Conservation (phyloP, 2,797 vertebrate species). For the Triplophysa yarkandensis region DNA sequence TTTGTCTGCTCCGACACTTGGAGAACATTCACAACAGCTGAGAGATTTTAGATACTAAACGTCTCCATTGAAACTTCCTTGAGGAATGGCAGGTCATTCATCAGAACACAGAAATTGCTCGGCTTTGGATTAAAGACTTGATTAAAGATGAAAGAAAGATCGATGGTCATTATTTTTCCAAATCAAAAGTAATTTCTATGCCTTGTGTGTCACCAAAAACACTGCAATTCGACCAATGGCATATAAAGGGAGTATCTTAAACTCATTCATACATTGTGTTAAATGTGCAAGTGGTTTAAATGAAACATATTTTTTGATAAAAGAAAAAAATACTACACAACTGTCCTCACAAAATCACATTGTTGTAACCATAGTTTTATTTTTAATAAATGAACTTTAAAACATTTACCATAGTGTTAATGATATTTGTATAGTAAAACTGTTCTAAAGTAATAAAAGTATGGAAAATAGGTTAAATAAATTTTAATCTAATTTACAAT, state of each 20-base stretch:
- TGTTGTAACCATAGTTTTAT: too few species aligned
- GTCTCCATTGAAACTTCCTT: constrained; percentile 26
- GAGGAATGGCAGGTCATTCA: constrained; percentile 19
- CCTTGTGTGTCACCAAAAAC: not conserved
- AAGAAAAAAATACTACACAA: too few species aligned
- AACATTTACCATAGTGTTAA: too few species aligned
- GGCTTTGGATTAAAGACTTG: not conserved
- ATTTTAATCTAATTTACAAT: too few species aligned
- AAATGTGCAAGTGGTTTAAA: too few species aligned
- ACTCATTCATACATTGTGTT: not conserved
- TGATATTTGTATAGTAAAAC: too few species aligned
- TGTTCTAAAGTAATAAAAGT: too few species aligned
- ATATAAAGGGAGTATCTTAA: not conserved
- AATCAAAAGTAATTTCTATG: not conserved
- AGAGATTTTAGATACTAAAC: constrained; percentile 9
- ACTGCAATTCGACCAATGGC: not conserved
- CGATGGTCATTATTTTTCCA: not conserved
- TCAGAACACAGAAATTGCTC: constrained; percentile 32
- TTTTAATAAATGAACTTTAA: too few species aligned
- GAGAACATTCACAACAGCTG: constrained; percentile 34
- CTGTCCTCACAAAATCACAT: too few species aligned
- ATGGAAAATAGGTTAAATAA: too few species aligned
- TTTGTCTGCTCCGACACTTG: constrained; percentile 47
- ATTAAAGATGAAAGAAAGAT: not conserved
- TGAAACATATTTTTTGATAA: too few species aligned